Evolutionary conservation across 2,113 vertebrate genomes (phyloP), one percentile per base, ranked within the genome.

Genomic region (Aptenodytes patagonicus): DNA sequence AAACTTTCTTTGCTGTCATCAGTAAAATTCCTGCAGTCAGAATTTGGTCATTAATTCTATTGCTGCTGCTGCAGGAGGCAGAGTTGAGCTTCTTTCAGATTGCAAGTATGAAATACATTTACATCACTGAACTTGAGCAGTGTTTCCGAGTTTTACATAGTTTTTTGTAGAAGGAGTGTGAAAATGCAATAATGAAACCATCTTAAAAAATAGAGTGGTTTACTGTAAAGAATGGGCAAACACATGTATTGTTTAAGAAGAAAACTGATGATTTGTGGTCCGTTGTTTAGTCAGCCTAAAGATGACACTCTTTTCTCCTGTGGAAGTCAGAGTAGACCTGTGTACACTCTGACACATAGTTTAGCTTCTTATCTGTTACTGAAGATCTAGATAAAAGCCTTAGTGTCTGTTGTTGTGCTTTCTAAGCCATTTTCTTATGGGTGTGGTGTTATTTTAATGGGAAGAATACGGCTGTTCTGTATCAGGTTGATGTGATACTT

Each of bases 31-130:
- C 28, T 69, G 81, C 21, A 61, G 64, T 76, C 58, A 87, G 70
- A 89, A 77, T 52, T 89, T 34, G 8, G 26, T 87, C 16, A 17
- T 38, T 82, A 79, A 75, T 96, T 96, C 70, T 85, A 1, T 54
- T 84, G 69, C 24, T 95, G 69, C 61, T 95, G 55, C 94, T 96
- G 93, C 82, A 97, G 94, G 97, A 96, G 94, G 93, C 96, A 96
- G 87, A 95, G 78, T 94, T 96, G 95, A 93, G 93, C 93, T 97
- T 76, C 90, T 80, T 96, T 96, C 44, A 75, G 51, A 31, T 4
- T 72, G 32, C 36, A 72, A 85, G 65, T 66, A 54, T 66, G n/a
- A 91, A 95, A 34, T 36, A 26, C 2, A 34, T 92, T 76, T 31
- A 26, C 1, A 0, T 89, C 40, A 22, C 31, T 79, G 51, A 93